Conservation (phyloP, 2,888 invertebrate genomes). For the Taenaris catops region DNA sequence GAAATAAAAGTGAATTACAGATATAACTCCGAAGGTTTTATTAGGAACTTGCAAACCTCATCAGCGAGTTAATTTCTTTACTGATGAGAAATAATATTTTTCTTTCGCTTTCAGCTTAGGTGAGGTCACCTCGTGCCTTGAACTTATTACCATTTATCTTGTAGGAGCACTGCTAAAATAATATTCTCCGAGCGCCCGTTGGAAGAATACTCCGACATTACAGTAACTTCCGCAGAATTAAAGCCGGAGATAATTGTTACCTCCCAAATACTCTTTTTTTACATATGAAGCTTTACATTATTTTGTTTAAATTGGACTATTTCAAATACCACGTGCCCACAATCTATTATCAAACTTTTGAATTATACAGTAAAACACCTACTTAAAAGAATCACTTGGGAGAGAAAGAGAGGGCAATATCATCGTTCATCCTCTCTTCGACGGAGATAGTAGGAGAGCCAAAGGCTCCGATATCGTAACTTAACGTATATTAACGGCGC, state of each 20-base stretch:
- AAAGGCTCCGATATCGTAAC: too few species aligned
- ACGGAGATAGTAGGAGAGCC: too few species aligned
- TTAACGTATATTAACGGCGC: too few species aligned
- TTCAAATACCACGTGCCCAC: too few species aligned
- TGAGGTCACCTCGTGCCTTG: constrained; percentile 55
- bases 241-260: constrained; percentile 17
- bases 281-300: background rate
- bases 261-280: constrained; percentile 6
- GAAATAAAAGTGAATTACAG: constrained; percentile 27
- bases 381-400: too few species aligned
- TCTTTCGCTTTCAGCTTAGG: constrained; percentile 36
- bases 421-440: too few species aligned
- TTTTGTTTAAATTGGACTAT: too few species aligned
- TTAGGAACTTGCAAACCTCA: constrained; percentile 24
- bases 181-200: constrained; percentile 50
- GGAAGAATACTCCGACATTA: constrained; percentile 44
- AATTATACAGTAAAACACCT: too few species aligned
- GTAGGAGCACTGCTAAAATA: constrained; percentile 53
- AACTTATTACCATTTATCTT: constrained; percentile 69
- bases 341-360: too few species aligned
- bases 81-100: constrained; percentile 45
- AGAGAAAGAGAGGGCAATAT: too few species aligned
- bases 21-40: constrained; percentile 23
- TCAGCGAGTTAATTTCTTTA: constrained; percentile 28
- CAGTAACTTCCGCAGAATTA: constrained; percentile 17